phyloP scores from a whole-genome alignment of 92 coral and sea anemone species.

The Porites evermanni region DNA sequence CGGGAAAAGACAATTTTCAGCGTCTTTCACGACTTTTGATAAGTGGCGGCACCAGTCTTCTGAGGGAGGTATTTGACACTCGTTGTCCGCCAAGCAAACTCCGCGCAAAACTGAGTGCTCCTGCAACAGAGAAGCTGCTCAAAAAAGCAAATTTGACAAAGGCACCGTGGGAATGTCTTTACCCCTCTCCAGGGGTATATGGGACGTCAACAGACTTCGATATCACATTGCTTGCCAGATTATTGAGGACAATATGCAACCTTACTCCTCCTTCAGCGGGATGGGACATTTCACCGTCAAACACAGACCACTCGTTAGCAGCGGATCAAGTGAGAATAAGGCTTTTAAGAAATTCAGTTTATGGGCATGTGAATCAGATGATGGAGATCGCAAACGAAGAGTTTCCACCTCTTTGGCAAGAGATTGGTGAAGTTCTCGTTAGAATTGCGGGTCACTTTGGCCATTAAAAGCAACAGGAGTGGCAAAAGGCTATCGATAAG shows the following conservation, averaged over 20 bases:
- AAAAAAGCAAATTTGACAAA: neutral
- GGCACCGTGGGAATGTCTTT: neutral
- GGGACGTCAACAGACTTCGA: neutral
- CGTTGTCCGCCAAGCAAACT: neutral
- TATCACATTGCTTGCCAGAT: neutral
- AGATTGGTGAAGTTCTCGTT: neutral
- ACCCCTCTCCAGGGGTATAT: neutral
- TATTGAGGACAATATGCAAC: neutral
- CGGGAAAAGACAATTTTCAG: conserved; percentile 10
- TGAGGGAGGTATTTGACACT: neutral
- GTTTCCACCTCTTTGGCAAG: neutral
- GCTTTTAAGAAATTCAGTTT: neutral
- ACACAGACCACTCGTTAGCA: neutral
- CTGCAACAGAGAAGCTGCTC: neutral
- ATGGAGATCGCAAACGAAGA: neutral
- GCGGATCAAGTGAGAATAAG: neutral
- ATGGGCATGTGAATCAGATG: neutral
- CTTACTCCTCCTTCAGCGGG: neutral
- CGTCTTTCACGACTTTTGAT: neutral
- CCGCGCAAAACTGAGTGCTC: too few species aligned
- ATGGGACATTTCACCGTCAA: neutral
- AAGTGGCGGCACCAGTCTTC: neutral
- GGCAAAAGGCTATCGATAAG: neutral
- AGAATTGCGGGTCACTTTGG: neutral
- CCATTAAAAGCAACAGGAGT: neutral